Evolutionary conservation across 2,888 invertebrate species (phyloP).

Genomic region (Idaea aversata): DNA sequence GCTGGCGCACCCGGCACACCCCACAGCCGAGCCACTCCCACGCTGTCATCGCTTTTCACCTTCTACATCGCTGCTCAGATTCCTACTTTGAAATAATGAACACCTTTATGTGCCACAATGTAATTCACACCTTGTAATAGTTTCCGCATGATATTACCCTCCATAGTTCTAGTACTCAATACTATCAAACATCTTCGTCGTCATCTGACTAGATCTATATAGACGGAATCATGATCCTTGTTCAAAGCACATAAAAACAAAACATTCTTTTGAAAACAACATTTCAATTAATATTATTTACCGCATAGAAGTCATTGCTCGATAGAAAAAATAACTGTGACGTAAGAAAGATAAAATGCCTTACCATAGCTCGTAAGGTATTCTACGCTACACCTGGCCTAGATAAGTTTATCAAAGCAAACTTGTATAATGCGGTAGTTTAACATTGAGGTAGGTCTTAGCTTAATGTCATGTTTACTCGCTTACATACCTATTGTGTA

Average conservation of each 20-base stretch:
- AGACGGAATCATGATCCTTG: too few relatives aligned
- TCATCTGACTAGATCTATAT: too few relatives aligned
- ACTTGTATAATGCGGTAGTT: slow-evolving; percentile 16
- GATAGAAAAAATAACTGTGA: not conserved
- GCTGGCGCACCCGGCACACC: slow-evolving; percentile 47
- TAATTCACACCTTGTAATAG: slow-evolving; percentile 27
- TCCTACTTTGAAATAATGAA: slow-evolving; percentile 55
- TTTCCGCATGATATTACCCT: not conserved
- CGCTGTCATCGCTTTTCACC: slow-evolving; percentile 55
- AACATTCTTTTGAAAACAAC: not conserved
- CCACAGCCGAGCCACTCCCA: slow-evolving; percentile 51
- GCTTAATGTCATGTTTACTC: slow-evolving; percentile 14
- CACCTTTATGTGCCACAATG: slow-evolving; percentile 53
- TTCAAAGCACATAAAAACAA: too few relatives aligned
- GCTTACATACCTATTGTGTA: not conserved
- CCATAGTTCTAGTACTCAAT: too few relatives aligned
- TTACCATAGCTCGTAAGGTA: not conserved
- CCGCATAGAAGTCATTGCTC: not conserved
- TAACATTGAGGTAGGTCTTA: slow-evolving; percentile 35
- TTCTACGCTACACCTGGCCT: not conserved
- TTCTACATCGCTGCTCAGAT: slow-evolving; percentile 56
- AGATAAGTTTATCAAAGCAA: slow-evolving; percentile 28
- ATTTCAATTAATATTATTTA: not conserved
- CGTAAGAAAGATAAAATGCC: not conserved
- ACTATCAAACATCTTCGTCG: too few relatives aligned